These are phyloP conservation scores for Aphis craccivora DNA, from an alignment of 1,140 invertebrate species.

Conservation along the genomic window DNA sequence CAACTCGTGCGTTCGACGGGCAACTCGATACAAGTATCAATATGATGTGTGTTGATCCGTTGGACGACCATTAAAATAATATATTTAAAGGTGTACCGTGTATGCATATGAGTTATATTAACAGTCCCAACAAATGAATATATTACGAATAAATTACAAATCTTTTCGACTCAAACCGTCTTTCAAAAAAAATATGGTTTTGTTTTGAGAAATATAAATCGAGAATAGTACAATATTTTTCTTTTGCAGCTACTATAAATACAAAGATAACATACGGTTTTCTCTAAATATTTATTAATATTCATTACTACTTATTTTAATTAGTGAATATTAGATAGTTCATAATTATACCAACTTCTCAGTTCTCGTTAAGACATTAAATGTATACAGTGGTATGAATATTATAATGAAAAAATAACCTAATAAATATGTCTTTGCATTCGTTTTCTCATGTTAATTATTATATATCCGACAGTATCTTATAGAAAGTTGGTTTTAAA, in stretches of 20 bases:
- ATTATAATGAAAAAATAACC: neutral
- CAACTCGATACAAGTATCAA: neutral
- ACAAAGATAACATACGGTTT: neutral
- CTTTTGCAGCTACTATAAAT: neutral
- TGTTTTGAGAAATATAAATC: neutral
- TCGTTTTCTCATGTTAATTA: slow-evolving; percentile 22
- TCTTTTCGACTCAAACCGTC: neutral
- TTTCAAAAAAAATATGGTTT: neutral
- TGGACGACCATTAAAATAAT: neutral
- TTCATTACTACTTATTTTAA: neutral
- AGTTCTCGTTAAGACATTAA: neutral
- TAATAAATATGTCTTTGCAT: slow-evolving; percentile 12
- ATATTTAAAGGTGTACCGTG: neutral
- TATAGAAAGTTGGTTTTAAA: neutral
- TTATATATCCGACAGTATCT: neutral
- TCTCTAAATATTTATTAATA: neutral
- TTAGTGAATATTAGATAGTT: neutral
- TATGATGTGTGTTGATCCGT: neutral
- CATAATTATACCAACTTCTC: neutral
- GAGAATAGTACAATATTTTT: neutral
- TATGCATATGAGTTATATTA: neutral
- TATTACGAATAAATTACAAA: neutral
- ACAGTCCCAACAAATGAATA: neutral
- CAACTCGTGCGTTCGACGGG: neutral
- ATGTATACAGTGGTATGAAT: neutral